phyloP scores from a whole-genome alignment of 1,140 invertebrate species.

The Sycophila sp. region DNA sequence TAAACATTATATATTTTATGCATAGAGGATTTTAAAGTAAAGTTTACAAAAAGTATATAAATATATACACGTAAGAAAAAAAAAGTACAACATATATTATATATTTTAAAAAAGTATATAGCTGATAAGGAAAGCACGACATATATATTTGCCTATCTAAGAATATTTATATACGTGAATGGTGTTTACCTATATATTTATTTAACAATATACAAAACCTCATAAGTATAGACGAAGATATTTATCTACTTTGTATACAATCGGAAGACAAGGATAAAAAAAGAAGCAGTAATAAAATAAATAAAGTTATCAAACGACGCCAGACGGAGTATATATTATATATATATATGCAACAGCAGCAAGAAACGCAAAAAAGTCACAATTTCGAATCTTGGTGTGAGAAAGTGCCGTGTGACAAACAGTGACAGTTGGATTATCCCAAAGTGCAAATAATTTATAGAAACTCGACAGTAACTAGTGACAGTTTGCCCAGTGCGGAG shows the following conservation, averaged over 20 bases:
- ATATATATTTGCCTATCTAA: conserved; percentile 25
- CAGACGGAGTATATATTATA: too few species aligned
- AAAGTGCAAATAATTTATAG: too few species aligned
- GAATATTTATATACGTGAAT: conserved; percentile 15
- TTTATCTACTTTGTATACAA: conserved; percentile 3
- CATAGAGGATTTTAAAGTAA: conserved; percentile 4
- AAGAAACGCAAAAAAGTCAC: neutral
- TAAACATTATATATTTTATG: conserved; percentile 4
- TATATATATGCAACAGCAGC: neutral
- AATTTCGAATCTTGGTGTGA: neutral
- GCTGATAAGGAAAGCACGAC: conserved; percentile 3
- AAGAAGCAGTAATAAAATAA: too few species aligned
- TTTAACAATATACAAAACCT: conserved; percentile 10
- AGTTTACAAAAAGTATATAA: neutral
- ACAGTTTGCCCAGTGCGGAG: too few species aligned
- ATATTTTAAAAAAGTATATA: conserved; percentile 23
- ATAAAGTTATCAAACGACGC: too few species aligned
- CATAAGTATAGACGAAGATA: neutral
- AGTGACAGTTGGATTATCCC: too few species aligned
- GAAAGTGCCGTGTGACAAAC: too few species aligned
- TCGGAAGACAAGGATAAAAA: neutral
- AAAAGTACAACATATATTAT: neutral
- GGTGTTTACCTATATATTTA: conserved; percentile 22
- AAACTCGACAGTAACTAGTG: too few species aligned
- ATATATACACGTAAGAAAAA: neutral